phyloP scores from a whole-genome alignment of 1,140 invertebrate species.

The Anastrepha ludens region DNA sequence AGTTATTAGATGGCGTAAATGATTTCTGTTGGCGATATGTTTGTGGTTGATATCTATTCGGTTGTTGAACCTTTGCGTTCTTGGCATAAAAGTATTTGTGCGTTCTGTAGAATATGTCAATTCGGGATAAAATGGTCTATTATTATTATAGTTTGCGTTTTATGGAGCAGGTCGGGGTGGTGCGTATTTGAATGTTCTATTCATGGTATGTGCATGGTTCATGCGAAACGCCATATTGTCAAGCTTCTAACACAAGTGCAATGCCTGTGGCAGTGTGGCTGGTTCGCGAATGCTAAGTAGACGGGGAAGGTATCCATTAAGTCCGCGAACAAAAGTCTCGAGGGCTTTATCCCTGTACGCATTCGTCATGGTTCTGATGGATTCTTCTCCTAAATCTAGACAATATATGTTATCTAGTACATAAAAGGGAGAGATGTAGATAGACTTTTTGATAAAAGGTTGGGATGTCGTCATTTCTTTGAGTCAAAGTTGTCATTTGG shows the following conservation, averaged over 20 bases:
- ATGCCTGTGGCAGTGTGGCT: conserved; percentile 10
- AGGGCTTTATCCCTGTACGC: conserved; percentile 55
- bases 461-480: too few relatives aligned
- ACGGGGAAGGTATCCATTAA: conserved; percentile 55
- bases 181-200: too few relatives aligned
- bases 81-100: neutral
- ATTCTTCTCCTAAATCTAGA: neutral
- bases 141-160: neutral
- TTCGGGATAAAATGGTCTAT: neutral
- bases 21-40: neutral
- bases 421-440: too few relatives aligned
- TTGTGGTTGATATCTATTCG: neutral
- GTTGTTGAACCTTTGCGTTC: neutral
- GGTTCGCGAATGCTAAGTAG: conserved; percentile 56
- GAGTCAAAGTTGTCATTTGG: too few relatives aligned
- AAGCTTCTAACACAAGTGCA: too few relatives aligned
- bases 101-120: neutral
- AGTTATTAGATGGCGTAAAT: neutral
- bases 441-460: too few relatives aligned
- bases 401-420: too few relatives aligned
- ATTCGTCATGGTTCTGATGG: neutral
- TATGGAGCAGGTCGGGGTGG: neutral
- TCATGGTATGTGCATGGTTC: neutral
- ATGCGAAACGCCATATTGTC: conserved; percentile 16
- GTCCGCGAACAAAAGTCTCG: conserved; percentile 55